Conservation (phyloP, 2,113 vertebrate species). For the Pteropus alecto region DNA sequence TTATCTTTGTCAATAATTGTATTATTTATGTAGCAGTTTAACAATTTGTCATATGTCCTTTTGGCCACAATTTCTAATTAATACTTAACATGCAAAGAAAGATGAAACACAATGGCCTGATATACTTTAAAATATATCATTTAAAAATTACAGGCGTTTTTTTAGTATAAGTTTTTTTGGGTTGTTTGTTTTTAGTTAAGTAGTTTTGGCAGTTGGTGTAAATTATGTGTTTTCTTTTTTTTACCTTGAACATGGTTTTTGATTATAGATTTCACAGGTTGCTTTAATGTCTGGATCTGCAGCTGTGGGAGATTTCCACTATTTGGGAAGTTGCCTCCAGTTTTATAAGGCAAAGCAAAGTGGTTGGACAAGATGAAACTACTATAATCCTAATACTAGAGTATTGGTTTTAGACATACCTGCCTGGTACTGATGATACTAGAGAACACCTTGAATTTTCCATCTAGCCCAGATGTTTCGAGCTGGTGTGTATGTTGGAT, state of each 20-base stretch:
- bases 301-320: neutral
- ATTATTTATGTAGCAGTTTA: neutral
- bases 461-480: neutral
- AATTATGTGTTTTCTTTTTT: neutral
- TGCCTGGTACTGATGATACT: neutral
- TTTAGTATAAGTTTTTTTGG: neutral
- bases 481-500: neutral
- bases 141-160: neutral
- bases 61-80: neutral
- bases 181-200: neutral
- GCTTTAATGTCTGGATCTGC: neutral
- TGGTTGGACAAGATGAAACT: neutral
- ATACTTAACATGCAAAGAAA: neutral
- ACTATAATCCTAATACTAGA: neutral
- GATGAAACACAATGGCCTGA: neutral
- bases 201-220: neutral
- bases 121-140: neutral
- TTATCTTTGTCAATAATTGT: neutral
- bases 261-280: neutral
- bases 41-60: neutral
- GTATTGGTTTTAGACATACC: conserved; percentile 80
- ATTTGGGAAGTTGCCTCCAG: neutral
- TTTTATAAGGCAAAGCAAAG: conserved; percentile 31
- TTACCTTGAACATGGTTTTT: neutral
- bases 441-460: neutral